These are phyloP conservation scores for Trichosurus vulpecula DNA, from an alignment of 2,797 vertebrate genomes.

Conservation along the genomic window DNA sequence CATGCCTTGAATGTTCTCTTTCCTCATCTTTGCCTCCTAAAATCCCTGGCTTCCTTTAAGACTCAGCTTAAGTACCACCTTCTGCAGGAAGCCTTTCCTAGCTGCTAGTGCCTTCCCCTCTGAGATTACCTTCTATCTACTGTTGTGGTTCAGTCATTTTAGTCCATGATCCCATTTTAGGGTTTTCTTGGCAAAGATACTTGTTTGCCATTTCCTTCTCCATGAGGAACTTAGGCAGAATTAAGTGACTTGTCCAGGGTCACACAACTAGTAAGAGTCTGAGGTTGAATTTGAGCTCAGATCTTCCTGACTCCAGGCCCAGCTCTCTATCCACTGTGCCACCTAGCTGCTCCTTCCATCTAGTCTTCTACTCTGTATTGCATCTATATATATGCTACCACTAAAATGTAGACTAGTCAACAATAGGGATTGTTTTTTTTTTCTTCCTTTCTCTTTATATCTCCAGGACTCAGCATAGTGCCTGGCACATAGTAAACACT, in stretches of 20 bases:
- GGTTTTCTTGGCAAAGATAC: background rate
- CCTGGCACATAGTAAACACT: background rate
- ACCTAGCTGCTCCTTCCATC: background rate
- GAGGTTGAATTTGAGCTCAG: background rate
- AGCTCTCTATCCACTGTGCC: background rate
- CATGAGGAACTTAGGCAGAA: background rate
- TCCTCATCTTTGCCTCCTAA: background rate
- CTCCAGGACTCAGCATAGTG: background rate
- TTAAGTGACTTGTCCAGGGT: background rate
- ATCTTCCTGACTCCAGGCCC: background rate
- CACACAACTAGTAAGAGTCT: background rate
- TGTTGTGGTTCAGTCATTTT: background rate
- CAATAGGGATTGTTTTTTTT: background rate
- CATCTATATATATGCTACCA: background rate
- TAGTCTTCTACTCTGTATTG: background rate
- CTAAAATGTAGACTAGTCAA: background rate
- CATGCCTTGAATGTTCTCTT: background rate
- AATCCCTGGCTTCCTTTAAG: background rate
- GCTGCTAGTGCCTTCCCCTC: background rate
- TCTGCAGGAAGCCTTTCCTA: background rate
- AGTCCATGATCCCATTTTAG: background rate
- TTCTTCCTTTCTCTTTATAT: background rate
- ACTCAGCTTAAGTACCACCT: background rate
- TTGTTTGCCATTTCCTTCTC: background rate
- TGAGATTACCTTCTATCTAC: background rate